Percentiles rank a stretch among this genome's conserved stretches.
Evolutionary conservation across 2,888 invertebrate genomes (phyloP).

Genomic region (Cataglyphis altisquamis): DNA sequence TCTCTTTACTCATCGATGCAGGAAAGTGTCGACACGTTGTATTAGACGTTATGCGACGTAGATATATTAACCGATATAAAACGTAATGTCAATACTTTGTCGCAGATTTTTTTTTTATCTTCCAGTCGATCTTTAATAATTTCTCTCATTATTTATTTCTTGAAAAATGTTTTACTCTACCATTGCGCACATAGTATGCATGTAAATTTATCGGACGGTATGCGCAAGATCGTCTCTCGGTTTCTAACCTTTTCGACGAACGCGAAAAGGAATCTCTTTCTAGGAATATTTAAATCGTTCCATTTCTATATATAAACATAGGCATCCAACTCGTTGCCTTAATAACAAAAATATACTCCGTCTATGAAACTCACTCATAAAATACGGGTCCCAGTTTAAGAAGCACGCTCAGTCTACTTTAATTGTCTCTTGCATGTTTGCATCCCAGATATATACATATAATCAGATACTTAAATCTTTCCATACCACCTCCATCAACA

Average conservation of each 20-base stretch:
- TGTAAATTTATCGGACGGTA: neutral
- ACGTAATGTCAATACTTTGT: neutral
- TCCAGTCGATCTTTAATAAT: neutral
- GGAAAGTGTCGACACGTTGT: neutral
- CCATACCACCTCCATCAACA: neutral
- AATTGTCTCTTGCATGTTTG: neutral
- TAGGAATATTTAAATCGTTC: neutral
- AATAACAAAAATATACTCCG: neutral
- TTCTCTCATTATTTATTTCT: neutral
- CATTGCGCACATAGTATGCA: neutral
- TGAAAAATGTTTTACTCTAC: neutral
- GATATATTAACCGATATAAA: neutral
- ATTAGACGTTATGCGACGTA: neutral
- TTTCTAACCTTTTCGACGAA: neutral
- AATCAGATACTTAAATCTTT: neutral
- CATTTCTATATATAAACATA: neutral
- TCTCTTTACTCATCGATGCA: neutral
- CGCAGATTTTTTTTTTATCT: neutral
- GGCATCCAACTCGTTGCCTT: neutral
- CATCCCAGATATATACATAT: neutral
- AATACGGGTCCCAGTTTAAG: neutral
- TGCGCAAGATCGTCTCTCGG: neutral
- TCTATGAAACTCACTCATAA: slow-evolving; percentile 2
- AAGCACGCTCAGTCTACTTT: neutral
- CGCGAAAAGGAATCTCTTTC: neutral